Conservation (phyloP, 2,797 vertebrate species). For the Sebastes nivosus region DNA sequence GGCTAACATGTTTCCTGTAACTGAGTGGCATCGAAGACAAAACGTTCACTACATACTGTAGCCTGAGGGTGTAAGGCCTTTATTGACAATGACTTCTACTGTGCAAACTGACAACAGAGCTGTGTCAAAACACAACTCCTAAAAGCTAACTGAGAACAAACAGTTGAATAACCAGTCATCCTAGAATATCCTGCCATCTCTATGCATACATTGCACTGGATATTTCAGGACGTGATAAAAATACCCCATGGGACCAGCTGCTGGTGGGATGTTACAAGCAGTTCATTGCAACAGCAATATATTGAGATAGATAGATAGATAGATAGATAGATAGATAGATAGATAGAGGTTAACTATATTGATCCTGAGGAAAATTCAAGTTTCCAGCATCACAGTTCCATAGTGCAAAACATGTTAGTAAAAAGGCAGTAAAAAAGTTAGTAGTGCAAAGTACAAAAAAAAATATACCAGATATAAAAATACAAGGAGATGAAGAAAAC, state of each 20-base stretch:
- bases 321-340: too few relatives aligned
- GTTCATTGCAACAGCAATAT: slow-evolving; percentile 30
- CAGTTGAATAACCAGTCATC: slow-evolving; percentile 36
- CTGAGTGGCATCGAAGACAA: not conserved
- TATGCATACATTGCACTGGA: slow-evolving; percentile 28
- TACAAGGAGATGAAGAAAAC: too few relatives aligned
- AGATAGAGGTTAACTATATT: too few relatives aligned
- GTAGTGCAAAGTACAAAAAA: too few relatives aligned
- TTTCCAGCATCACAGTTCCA: too few relatives aligned
- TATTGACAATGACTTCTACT: slow-evolving; percentile 25
- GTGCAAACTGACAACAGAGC: slow-evolving; percentile 24
- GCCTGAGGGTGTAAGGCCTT: not conserved
- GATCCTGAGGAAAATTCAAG: too few relatives aligned
- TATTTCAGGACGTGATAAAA: slow-evolving; percentile 78
- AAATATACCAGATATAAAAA: too few relatives aligned
- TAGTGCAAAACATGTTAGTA: too few relatives aligned
- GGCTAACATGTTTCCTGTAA: slow-evolving; percentile 28
- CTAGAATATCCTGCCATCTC: slow-evolving; percentile 29
- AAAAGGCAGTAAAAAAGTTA: too few relatives aligned
- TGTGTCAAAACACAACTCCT: slow-evolving; percentile 10
- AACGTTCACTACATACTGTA: not conserved
- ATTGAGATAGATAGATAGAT: not conserved
- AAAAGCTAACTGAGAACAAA: not conserved
- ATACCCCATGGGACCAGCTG: slow-evolving; percentile 73
- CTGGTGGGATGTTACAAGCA: slow-evolving; percentile 18